Evolutionary conservation across 2,797 vertebrate genomes (phyloP).

Genomic region (Danio albolineatus): DNA sequence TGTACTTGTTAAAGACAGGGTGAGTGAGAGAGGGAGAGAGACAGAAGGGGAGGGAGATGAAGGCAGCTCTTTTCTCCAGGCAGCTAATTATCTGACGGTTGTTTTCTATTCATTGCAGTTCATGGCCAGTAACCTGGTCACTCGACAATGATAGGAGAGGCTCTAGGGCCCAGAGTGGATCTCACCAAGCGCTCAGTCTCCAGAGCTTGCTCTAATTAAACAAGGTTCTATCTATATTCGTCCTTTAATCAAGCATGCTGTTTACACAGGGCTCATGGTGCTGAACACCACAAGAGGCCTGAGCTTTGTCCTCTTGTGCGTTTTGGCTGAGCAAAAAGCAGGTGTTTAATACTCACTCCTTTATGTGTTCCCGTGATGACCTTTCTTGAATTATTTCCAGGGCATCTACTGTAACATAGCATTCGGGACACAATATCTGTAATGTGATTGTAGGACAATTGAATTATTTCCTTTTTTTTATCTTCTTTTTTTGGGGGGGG

Average conservation of each 20-base stretch:
- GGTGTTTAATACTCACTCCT: conserved; percentile 21
- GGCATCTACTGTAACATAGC: neutral
- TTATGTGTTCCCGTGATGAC: neutral
- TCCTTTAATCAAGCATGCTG: conserved; percentile 47
- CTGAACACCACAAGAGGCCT: conserved; percentile 6
- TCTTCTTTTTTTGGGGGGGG: no score
- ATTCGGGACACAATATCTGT: neutral
- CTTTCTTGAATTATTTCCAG: conserved; percentile 21
- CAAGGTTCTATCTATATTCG: conserved; percentile 47
- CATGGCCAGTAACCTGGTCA: conserved; percentile 49
- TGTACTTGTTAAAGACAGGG: conserved; percentile 31
- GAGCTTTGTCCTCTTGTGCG: conserved; percentile 28
- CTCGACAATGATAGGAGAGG: conserved; percentile 34
- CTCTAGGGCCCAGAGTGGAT: conserved; percentile 22
- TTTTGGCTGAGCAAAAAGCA: conserved; percentile 11
- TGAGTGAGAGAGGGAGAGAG: neutral
- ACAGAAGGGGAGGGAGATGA: neutral
- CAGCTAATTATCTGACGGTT: conserved; percentile 51
- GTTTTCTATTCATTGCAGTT: conserved; percentile 40
- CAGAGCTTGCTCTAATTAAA: conserved; percentile 48
- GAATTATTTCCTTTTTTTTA: no score
- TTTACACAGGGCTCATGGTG: conserved; percentile 45
- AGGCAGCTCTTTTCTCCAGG: conserved; percentile 31
- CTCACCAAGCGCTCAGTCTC: conserved; percentile 18
- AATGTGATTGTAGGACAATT: neutral